These are phyloP conservation scores for Brachionus manjavacas DNA, from an alignment of 1,140 invertebrate species.

Conservation along the genomic window DNA sequence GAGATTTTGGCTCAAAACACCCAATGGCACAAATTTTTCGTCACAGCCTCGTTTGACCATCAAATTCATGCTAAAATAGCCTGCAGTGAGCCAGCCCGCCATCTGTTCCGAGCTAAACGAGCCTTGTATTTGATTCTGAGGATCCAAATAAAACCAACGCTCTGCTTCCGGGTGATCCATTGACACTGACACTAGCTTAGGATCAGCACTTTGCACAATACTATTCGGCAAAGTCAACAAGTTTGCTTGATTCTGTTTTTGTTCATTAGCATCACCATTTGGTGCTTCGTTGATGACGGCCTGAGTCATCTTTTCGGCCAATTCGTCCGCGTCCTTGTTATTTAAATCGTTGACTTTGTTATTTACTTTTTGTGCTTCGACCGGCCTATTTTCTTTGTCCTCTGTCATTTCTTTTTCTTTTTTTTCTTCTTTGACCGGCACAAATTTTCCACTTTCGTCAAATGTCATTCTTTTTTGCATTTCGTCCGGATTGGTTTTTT, in stretches of 20 bases:
- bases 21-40: background rate
- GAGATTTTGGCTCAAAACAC: background rate
- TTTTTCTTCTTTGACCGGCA: slow-evolving; percentile 1
- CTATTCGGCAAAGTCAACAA: background rate
- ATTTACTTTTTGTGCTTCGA: background rate
- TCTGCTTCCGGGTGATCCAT: slow-evolving; percentile 11
- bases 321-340: background rate
- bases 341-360: background rate
- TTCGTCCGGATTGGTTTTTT: background rate
- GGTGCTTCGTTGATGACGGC: background rate
- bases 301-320: background rate
- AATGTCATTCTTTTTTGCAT: slow-evolving; percentile 25
- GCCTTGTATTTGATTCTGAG: slow-evolving; percentile 41
- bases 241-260: background rate
- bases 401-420: background rate
- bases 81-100: slow-evolving; percentile 39
- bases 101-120: slow-evolving; percentile 32
- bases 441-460: slow-evolving; percentile 33
- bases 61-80: slow-evolving; percentile 25
- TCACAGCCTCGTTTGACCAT: slow-evolving; percentile 31
- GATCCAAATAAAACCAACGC: slow-evolving; percentile 36
- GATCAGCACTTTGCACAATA: background rate
- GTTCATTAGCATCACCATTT: background rate
- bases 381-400: background rate
- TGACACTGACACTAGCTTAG: background rate